These are phyloP conservation scores for Cheilosia scutellata DNA, from an alignment of 2,888 invertebrate species.

Conservation along the genomic window DNA sequence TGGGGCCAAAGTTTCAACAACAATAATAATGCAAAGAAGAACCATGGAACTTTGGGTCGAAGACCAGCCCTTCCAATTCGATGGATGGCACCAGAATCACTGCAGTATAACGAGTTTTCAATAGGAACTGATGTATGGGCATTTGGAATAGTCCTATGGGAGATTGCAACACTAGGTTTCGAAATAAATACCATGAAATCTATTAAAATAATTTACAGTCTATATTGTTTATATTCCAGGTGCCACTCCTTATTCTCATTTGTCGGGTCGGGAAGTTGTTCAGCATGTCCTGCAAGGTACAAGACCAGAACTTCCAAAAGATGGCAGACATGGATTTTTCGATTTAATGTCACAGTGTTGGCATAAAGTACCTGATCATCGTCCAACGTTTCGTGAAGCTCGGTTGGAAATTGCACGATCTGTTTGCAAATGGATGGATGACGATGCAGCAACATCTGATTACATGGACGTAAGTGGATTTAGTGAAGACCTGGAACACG, in stretches of 20 bases:
- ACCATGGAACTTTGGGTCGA: slow-evolving; percentile 82
- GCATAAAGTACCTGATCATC: slow-evolving; percentile 89
- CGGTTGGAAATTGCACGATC: slow-evolving; percentile 83
- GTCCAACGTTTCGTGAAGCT: slow-evolving; percentile 89
- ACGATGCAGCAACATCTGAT: slow-evolving; percentile 83
- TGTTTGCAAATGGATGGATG: slow-evolving; percentile 83
- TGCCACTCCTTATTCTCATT: slow-evolving; percentile 93
- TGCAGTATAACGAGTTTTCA: slow-evolving; percentile 91
- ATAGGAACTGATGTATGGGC: slow-evolving; percentile 95
- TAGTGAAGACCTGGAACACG: slow-evolving; percentile 84
- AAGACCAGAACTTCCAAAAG: slow-evolving; percentile 90
- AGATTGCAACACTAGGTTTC: slow-evolving; percentile 91
- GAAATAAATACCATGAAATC: neutral
- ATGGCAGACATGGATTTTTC: slow-evolving; percentile 90
- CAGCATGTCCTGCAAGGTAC: slow-evolving; percentile 91
- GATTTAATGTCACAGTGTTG: slow-evolving; percentile 87
- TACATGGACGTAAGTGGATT: slow-evolving; percentile 84
- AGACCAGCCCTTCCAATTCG: slow-evolving; percentile 83
- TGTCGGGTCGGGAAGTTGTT: slow-evolving; percentile 93
- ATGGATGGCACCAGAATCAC: slow-evolving; percentile 95
- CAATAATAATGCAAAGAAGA: slow-evolving; percentile 64
- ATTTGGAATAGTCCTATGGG: slow-evolving; percentile 94
- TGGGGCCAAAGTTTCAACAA: slow-evolving; percentile 80
- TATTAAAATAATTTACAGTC: neutral
- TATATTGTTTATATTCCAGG: slow-evolving; percentile 84